Evolutionary conservation across 2,113 vertebrate species (phyloP).

Genomic region (Callopanchax toddi): DNA sequence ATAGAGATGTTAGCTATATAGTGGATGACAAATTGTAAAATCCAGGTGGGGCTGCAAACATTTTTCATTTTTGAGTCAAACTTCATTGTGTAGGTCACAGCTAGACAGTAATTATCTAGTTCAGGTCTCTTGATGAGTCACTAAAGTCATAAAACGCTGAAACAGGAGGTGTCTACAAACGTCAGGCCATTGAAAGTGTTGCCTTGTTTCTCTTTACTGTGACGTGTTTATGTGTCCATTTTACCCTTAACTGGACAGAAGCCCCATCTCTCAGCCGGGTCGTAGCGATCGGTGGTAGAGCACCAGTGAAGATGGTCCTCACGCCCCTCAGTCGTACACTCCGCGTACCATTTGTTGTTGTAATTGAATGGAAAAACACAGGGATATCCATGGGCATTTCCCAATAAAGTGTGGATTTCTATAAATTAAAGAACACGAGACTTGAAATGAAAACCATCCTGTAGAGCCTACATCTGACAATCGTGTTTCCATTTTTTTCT

Average conservation of each 20-base stretch:
- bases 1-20: no score
- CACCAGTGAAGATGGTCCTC: conserved; percentile 88
- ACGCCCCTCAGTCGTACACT: conserved; percentile 87
- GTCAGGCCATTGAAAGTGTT: background rate
- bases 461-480: no score
- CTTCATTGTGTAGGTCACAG: no score
- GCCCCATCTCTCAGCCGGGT: conserved; percentile 90
- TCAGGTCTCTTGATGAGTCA: background rate
- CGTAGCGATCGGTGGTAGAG: conserved; percentile 87
- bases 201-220: background rate
- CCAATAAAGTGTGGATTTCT: conserved; percentile 90
- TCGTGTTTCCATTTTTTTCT: no score
- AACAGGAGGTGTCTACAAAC: background rate
- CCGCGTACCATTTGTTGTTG: conserved; percentile 88
- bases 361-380: conserved; percentile 92
- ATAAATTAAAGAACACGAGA: conserved; percentile 35
- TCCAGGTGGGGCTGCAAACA: no score
- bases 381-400: conserved; percentile 87
- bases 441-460: no score
- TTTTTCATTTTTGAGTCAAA: no score
- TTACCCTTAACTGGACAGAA: conserved; percentile 90
- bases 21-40: no score
- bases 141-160: background rate
- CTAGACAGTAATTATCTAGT: no score
- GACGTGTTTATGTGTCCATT: background rate